Base-by-base conservation (phyloP, 1,140 invertebrate species). In the Drosophila simulans region DNA sequence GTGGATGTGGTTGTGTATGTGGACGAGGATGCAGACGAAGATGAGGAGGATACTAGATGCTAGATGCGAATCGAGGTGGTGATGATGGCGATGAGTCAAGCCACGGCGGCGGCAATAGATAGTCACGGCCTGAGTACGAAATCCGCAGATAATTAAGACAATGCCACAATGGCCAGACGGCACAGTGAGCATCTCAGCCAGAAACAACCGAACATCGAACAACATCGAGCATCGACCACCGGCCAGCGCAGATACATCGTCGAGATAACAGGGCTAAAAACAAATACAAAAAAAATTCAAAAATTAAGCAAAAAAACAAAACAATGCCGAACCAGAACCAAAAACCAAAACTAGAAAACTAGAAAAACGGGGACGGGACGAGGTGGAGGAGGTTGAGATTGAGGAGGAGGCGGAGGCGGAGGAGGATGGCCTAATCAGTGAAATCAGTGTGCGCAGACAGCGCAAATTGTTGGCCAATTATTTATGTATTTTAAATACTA, bases 401-500 rank as follows among this genome's bases (percentile, higher is more conserved):
- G 17, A 46, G 17, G 15, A 0, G 40, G 40, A 0, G 2, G 42
- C 11, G 42, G 4, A 4, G 35, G 1, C 11, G 7, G 10, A 12
- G 46, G 22, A 37, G n/a, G 39, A 22, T 45, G 37, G 22, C 34
- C 51, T 46, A 75, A 75, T 75, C 79, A 83, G 73, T 66, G 76
- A 83, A 81, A 85, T 86, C 81, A 65, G 76, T 81, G 66, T 79
- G 83, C 75, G 88, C 83, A 91, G 88, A 91, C 88, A 91, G 80
- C 80, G 76, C 77, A 84, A 91, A 91, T 91, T 91, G 88, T 80
- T 80, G 74, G 72, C 46, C 83, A 91, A 91, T 91, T 86, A 88
- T 86, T 88, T 86, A 88, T 79, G 72, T 75, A 60, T 76, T 70
- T 70, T 49, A 34, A 40, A 70, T 70, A 49, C 64, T 57, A 46